These are phyloP conservation scores for Dysidea cf. avara DNA, from an alignment of 37 sponge, comb jelly and placozoan species.

Conservation along the genomic window DNA sequence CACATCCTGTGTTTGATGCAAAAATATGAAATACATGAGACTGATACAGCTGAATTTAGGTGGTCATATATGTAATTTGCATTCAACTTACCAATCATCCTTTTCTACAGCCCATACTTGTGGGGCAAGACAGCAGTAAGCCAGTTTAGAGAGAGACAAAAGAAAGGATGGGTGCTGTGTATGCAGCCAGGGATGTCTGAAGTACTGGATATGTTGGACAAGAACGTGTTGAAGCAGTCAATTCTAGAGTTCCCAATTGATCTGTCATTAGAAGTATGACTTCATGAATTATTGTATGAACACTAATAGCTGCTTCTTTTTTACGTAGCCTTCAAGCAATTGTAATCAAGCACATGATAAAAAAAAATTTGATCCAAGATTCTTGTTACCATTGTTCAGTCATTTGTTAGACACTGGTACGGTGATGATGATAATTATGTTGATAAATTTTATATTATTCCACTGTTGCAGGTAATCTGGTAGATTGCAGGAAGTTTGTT, in stretches of 20 bases:
- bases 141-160: constrained; percentile 25
- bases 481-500: constrained; percentile 74
- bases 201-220: constrained; percentile 30
- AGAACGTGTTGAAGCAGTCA: constrained; percentile 19
- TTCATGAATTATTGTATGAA: background rate
- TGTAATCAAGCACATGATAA: background rate
- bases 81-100: background rate
- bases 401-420: constrained; percentile 53
- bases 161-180: constrained; percentile 64
- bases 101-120: constrained; percentile 31
- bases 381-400: constrained; percentile 67
- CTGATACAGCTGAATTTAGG: background rate
- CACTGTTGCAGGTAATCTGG: constrained; percentile 30
- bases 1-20: constrained; percentile 52
- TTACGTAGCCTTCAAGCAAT: constrained; percentile 26
- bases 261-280: constrained; percentile 10
- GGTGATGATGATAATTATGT: background rate
- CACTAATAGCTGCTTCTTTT: background rate
- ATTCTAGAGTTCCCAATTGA: constrained; percentile 20
- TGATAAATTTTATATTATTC: background rate
- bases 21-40: constrained; percentile 53
- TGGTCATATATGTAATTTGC: no score
- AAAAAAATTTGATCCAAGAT: constrained; percentile 66
- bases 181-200: constrained; percentile 36
- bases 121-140: constrained; percentile 63